Evolutionary conservation across 2,797 vertebrate genomes (phyloP).

Genomic region (Lagodon rhomboides): DNA sequence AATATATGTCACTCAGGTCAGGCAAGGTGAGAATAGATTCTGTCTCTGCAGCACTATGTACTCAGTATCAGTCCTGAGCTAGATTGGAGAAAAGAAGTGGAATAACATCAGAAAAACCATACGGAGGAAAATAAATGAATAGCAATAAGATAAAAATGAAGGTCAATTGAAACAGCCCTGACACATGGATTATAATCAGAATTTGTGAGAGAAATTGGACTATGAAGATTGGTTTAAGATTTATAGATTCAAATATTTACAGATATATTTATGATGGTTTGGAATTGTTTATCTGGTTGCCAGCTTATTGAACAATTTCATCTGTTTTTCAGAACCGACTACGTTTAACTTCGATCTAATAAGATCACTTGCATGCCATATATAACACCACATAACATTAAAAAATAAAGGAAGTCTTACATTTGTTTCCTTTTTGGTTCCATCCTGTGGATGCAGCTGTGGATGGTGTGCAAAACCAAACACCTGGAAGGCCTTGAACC

Average conservation of each 20-base stretch:
- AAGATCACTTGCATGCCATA: fast-evolving
- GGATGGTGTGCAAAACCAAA: background rate
- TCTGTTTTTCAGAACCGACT: background rate
- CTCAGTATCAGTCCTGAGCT: background rate
- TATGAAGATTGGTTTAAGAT: background rate
- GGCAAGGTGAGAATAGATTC: too few species aligned
- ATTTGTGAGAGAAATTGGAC: background rate
- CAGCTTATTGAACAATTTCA: background rate
- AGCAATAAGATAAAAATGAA: constrained; percentile 7
- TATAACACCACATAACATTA: background rate
- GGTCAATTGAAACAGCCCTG: background rate
- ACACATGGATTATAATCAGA: background rate
- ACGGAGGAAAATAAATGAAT: background rate
- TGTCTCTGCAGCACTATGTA: too few species aligned
- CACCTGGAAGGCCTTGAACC: background rate
- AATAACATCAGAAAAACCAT: constrained; percentile 1
- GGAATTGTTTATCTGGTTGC: background rate
- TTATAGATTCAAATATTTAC: background rate
- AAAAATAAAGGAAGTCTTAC: background rate
- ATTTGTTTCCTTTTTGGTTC: background rate
- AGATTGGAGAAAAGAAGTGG: background rate
- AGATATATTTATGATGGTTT: background rate
- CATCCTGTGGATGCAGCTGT: background rate
- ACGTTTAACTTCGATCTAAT: background rate
- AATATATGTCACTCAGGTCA: background rate